Conservation (phyloP, 2,797 vertebrate species). For the Botia almorhae region DNA sequence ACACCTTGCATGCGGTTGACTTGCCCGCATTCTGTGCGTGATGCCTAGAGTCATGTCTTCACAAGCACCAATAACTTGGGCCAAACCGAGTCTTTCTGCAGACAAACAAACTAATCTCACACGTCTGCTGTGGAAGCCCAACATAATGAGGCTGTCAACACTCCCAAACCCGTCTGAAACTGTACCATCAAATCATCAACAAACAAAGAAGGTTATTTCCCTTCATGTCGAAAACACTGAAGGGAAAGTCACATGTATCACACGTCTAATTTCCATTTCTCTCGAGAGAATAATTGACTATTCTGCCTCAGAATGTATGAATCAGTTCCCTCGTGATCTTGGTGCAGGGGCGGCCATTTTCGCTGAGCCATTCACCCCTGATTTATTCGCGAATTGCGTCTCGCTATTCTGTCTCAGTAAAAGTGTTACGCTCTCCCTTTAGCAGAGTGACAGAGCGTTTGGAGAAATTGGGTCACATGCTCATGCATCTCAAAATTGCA, state of each 20-base stretch:
- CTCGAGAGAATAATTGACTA: constrained; percentile 70
- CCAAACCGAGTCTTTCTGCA: constrained; percentile 22
- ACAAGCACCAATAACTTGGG: constrained; percentile 16
- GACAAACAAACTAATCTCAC: constrained; percentile 23
- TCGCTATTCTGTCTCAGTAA: constrained; percentile 54
- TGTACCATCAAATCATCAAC: constrained; percentile 7
- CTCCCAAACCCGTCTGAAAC: constrained; percentile 17
- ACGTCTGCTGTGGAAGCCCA: constrained; percentile 8
- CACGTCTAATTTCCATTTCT: constrained; percentile 69
- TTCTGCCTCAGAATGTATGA: constrained; percentile 63
- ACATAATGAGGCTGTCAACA: constrained; percentile 22
- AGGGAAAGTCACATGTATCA: constrained; percentile 4
- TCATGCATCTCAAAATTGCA: constrained; percentile 39
- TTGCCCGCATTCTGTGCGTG: neutral
- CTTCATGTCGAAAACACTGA: neutral
- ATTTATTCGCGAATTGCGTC: constrained; percentile 46
- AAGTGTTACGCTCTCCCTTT: constrained; percentile 40
- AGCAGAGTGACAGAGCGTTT: constrained; percentile 37
- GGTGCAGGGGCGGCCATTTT: constrained; percentile 22
- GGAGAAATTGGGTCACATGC: constrained; percentile 51
- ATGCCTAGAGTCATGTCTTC: constrained; percentile 49
- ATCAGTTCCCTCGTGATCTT: constrained; percentile 60
- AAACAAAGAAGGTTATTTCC: constrained; percentile 20
- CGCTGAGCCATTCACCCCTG: constrained; percentile 39
- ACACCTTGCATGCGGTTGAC: constrained; percentile 51